Conservation (phyloP, 23 tunicate genomes). For the Styela clava region DNA sequence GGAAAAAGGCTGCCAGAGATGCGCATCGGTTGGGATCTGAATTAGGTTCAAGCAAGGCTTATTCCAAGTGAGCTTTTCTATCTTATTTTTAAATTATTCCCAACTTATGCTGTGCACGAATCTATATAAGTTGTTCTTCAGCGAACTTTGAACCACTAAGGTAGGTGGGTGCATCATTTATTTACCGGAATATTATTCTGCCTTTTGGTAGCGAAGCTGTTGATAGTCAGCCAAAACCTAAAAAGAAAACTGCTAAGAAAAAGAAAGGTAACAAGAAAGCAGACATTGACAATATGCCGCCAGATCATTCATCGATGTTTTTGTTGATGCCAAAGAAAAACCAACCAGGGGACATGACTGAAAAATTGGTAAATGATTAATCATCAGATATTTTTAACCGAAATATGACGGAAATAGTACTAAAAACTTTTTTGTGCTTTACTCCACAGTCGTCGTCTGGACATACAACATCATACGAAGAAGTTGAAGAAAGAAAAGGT, state of each 20-base stretch:
- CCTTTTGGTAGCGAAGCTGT: not conserved
- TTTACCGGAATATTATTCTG: no score
- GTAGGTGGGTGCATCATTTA: no score
- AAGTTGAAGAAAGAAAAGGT: no score
- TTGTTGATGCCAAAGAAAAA: constrained; percentile 38
- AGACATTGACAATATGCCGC: not conserved
- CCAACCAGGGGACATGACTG: not conserved
- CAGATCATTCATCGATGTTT: constrained; percentile 35
- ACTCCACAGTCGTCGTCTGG: no score
- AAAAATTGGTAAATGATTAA: not conserved
- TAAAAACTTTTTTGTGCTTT: no score
- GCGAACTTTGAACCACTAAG: no score
- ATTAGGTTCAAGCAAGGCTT: not conserved
- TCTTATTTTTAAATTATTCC: no score
- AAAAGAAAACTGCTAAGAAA: not conserved
- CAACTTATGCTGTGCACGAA: no score
- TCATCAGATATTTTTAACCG: not conserved
- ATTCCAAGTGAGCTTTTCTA: no score
- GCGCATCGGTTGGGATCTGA: not conserved
- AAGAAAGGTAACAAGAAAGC: not conserved
- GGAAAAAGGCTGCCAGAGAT: not conserved
- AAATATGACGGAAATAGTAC: no score
- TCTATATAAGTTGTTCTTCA: no score
- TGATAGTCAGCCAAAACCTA: not conserved
- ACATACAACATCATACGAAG: no score